Base-by-base conservation (phyloP, 1,140 invertebrate species). In the Chionoecetes opilio region DNA sequence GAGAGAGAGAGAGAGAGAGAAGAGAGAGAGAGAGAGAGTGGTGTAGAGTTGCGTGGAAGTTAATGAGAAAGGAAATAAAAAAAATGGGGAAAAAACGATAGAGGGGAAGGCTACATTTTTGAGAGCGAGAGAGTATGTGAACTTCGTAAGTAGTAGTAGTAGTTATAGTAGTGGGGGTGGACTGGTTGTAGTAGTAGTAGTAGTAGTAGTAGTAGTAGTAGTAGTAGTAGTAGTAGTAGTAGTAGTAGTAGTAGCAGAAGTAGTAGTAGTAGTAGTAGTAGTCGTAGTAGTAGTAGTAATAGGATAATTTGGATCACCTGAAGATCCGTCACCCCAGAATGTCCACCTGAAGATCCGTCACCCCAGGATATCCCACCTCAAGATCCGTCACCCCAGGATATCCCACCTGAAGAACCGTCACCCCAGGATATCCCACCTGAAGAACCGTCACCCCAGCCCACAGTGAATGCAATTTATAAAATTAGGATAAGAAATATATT, bases 201-300 rank as follows among this genome's bases (percentile, higher is more conserved):
- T 75, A 75, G 63, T 75, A 75, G 63, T 75, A 75, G 63, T 75
- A 75, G 63, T n/a, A 75, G 63, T 75, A 75, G 63, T 75, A 75
- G 63, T 75, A 75, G 63, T 75, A 75, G 63, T 75, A 75, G 63
- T 75, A 75, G 63, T 75, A 75, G 63, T 75, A 75, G 63, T 75
- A 75, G 63, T 75, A 75, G 63, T 75, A 75, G 63, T 75, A 75
- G 63, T 75, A 75, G 63, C 8, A 75, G 63, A 2, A 75, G 63
- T n/a, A 75, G 63, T n/a, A 75, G n/a, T n/a, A 75, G 63, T n/a
- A 75, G 63, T n/a, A 75, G 63, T n/a, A 75, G 63, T 21, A 63
- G 53, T 21, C 8, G 53, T 21, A 63, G 53, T 21, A 63, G 53
- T 21, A 63, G 53, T 21, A 63, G 53, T 21, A 63, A 21, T 21